Conservation (phyloP, 2,797 vertebrate species). For the Fistularia tabacaria region DNA sequence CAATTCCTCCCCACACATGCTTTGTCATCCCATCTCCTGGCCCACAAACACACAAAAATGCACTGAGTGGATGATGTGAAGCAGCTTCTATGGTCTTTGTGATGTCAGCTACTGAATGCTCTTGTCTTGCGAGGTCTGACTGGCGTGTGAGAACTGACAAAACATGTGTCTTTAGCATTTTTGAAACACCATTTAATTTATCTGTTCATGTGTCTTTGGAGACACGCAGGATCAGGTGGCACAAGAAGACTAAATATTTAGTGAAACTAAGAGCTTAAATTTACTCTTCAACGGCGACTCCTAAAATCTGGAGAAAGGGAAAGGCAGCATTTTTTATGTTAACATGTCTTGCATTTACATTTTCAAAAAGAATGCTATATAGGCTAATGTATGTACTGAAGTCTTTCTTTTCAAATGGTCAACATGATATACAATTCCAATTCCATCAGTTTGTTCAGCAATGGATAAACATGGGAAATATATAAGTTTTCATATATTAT, state of each 20-base stretch:
- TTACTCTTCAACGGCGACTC: too few relatives aligned
- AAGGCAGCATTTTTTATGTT: too few relatives aligned
- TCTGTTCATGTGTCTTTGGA: slow-evolving; percentile 44
- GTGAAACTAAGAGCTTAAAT: too few relatives aligned
- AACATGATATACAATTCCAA: too few relatives aligned
- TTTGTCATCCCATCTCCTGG: slow-evolving; percentile 5
- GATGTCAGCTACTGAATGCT: slow-evolving; percentile 45
- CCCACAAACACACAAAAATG: slow-evolving; percentile 6
- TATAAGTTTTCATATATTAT: too few relatives aligned
- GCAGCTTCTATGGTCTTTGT: slow-evolving; percentile 56
- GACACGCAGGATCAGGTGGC: slow-evolving; percentile 70
- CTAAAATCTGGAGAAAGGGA: too few relatives aligned
- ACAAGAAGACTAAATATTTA: slow-evolving; percentile 1
- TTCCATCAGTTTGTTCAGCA: too few relatives aligned
- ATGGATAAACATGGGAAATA: too few relatives aligned
- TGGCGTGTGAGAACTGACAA: slow-evolving; percentile 69
- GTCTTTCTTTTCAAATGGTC: too few relatives aligned
- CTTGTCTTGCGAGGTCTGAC: slow-evolving; percentile 39
- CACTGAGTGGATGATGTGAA: slow-evolving; percentile 23
- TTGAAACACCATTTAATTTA: slow-evolving; percentile 31
- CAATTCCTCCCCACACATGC: slow-evolving; percentile 17
- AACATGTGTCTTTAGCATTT: slow-evolving; percentile 52
- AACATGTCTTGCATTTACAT: too few relatives aligned
- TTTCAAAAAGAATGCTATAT: too few relatives aligned
- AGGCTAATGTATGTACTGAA: too few relatives aligned